Conservation (phyloP, 2,888 invertebrate genomes). For the Polydrusus tereticollis region DNA sequence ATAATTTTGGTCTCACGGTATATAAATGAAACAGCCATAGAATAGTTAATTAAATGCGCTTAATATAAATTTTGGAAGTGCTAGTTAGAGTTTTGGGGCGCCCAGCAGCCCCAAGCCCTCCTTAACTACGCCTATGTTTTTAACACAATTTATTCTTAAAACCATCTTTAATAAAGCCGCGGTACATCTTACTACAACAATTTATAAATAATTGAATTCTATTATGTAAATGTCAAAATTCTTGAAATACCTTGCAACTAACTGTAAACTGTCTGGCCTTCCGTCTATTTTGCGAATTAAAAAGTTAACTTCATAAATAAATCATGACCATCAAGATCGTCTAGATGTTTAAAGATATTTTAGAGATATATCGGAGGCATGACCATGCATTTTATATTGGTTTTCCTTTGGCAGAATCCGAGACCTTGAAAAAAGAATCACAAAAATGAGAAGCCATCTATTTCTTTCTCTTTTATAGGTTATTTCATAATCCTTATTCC, state of each 20-base stretch:
- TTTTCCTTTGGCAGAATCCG: neutral
- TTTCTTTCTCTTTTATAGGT: too few relatives aligned
- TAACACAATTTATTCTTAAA: neutral
- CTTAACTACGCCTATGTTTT: too few relatives aligned
- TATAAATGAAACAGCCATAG: too few relatives aligned
- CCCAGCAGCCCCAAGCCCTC: too few relatives aligned
- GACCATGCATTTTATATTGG: neutral
- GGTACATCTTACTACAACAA: conserved; percentile 43
- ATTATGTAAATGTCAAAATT: conserved; percentile 51
- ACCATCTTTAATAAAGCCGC: conserved; percentile 42
- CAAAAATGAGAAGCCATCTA: neutral
- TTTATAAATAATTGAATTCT: conserved; percentile 52
- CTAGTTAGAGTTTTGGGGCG: too few relatives aligned
- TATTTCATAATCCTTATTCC: too few relatives aligned
- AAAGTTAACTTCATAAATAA: conserved; percentile 59
- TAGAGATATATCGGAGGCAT: conserved; percentile 5
- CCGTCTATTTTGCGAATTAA: conserved; percentile 58
- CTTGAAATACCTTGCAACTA: conserved; percentile 56
- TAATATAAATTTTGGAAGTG: too few relatives aligned
- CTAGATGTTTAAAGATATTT: conserved; percentile 36
- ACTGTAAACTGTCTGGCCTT: conserved; percentile 61
- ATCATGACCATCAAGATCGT: conserved; percentile 55
- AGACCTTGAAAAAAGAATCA: neutral
- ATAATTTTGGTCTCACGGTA: too few relatives aligned
- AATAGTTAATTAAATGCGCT: too few relatives aligned